These are phyloP conservation scores for Syngnathoides biaculeatus DNA, from an alignment of 2,113 vertebrate species.

Conservation along the genomic window DNA sequence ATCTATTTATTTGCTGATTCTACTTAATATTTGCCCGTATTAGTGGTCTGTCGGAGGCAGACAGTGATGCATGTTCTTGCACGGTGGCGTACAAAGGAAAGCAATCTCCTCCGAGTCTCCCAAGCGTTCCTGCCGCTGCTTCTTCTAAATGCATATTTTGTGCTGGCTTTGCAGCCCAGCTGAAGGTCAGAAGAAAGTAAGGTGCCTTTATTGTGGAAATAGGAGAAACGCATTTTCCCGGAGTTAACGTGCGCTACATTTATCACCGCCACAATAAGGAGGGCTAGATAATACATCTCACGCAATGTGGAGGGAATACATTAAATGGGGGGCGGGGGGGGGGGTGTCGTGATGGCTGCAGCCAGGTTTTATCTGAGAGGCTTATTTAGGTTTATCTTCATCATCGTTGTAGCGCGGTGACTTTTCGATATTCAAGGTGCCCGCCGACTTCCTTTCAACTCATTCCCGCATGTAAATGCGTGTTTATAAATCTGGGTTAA, in stretches of 20 bases:
- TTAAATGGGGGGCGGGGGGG: too few relatives aligned
- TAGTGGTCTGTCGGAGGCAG: conserved; percentile 68
- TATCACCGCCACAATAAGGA: conserved; percentile 70
- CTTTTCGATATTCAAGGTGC: conserved; percentile 56
- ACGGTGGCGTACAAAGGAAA: conserved; percentile 71
- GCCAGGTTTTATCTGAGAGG: conserved; percentile 41
- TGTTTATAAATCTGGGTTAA: conserved; percentile 27
- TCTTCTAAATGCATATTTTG: conserved; percentile 79
- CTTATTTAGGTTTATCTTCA: conserved; percentile 55
- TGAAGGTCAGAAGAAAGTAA: conserved; percentile 75
- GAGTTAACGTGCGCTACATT: conserved; percentile 67
- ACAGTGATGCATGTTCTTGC: conserved; percentile 78
- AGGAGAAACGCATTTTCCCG: conserved; percentile 61
- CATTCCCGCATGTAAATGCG: conserved; percentile 39
- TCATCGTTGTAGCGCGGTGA: conserved; percentile 40
- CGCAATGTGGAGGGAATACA: conserved; percentile 52
- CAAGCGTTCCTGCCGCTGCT: conserved; percentile 58
- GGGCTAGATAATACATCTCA: conserved; percentile 64
- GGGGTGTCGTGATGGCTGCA: conserved; percentile 55
- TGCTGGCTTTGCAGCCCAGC: conserved; percentile 75
- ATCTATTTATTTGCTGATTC: conserved; percentile 77
- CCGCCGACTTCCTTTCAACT: conserved; percentile 47
- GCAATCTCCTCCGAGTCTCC: conserved; percentile 66
- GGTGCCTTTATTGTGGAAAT: conserved; percentile 69
- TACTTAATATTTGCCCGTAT: conserved; percentile 77